Evolutionary conservation across 2,888 invertebrate species (phyloP).

Genomic region (Leptopilina syphax): DNA sequence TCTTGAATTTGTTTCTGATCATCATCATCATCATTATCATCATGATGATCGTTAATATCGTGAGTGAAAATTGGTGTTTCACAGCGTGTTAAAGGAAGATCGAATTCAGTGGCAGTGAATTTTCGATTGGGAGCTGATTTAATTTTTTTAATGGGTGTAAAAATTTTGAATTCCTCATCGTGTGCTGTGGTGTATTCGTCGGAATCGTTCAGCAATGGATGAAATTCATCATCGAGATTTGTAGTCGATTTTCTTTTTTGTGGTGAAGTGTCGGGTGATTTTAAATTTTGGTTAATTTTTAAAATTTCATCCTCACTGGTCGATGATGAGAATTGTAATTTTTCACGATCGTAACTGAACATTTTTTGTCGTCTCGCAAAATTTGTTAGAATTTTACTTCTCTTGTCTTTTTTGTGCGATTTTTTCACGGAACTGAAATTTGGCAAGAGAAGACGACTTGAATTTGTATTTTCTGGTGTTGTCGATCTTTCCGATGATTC

Average conservation of each 20-base stretch:
- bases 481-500: conserved; percentile 53
- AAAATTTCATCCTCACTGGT: too few relatives aligned
- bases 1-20: too few relatives aligned
- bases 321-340: neutral
- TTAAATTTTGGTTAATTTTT: too few relatives aligned
- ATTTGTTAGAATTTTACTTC: conserved; percentile 61
- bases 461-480: conserved; percentile 70
- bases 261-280: too few relatives aligned
- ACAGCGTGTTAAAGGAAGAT: conserved; percentile 13
- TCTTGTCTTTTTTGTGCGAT: conserved; percentile 70
- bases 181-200: conserved; percentile 49
- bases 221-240: conserved; percentile 9
- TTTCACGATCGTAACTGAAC: conserved; percentile 52
- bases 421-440: conserved; percentile 70
- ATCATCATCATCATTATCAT: too few relatives aligned
- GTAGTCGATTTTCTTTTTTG: neutral
- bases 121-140: conserved; percentile 45
- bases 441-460: conserved; percentile 67
- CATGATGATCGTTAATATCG: too few relatives aligned
- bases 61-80: conserved; percentile 3
- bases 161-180: conserved; percentile 69
- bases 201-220: conserved; percentile 44
- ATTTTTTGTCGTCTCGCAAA: conserved; percentile 61
- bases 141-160: conserved; percentile 69
- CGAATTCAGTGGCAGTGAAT: conserved; percentile 17